These are phyloP conservation scores for Nanorana parkeri DNA, from an alignment of 2,113 vertebrate genomes.

Conservation along the genomic window DNA sequence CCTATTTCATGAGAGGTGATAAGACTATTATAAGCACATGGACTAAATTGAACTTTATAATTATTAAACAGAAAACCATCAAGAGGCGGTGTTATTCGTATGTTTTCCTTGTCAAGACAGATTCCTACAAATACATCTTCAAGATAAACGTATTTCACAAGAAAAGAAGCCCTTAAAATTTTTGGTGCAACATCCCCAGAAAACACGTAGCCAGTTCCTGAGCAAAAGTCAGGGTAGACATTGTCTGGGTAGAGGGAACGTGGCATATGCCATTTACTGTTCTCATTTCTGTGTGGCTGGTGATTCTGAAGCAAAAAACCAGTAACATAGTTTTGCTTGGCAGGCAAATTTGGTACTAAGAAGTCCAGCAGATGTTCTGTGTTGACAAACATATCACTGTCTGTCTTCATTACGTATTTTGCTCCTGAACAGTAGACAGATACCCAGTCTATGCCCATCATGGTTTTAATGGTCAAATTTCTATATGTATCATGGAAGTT, in stretches of 20 bases:
- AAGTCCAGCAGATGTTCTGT: slow-evolving; percentile 46
- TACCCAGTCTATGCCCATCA: slow-evolving; percentile 58
- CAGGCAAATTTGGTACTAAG: slow-evolving; percentile 10
- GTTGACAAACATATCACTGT: slow-evolving; percentile 57
- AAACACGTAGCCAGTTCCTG: slow-evolving; percentile 56
- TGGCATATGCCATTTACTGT: slow-evolving; percentile 54
- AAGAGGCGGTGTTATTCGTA: slow-evolving; percentile 2
- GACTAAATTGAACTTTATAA: slow-evolving; percentile 46
- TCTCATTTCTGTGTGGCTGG: not conserved
- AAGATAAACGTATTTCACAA: not conserved
- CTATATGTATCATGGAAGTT: slow-evolving; percentile 58
- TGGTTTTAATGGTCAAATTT: slow-evolving; percentile 58
- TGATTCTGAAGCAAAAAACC: not conserved
- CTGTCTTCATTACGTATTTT: slow-evolving; percentile 59
- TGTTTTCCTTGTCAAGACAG: slow-evolving; percentile 47
- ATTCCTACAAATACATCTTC: slow-evolving; percentile 59
- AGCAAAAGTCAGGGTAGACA: slow-evolving; percentile 58
- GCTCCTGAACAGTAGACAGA: slow-evolving; percentile 20
- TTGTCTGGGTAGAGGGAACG: slow-evolving; percentile 37
- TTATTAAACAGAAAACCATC: slow-evolving; percentile 31
- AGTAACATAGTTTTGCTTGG: slow-evolving; percentile 58
- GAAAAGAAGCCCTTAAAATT: slow-evolving; percentile 22
- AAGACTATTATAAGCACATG: slow-evolving; percentile 35
- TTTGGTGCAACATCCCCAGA: slow-evolving; percentile 58
- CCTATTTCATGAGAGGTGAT: slow-evolving; percentile 7